Evolutionary conservation across 1,140 invertebrate species (phyloP).

Genomic region (Sycophila sp.): DNA sequence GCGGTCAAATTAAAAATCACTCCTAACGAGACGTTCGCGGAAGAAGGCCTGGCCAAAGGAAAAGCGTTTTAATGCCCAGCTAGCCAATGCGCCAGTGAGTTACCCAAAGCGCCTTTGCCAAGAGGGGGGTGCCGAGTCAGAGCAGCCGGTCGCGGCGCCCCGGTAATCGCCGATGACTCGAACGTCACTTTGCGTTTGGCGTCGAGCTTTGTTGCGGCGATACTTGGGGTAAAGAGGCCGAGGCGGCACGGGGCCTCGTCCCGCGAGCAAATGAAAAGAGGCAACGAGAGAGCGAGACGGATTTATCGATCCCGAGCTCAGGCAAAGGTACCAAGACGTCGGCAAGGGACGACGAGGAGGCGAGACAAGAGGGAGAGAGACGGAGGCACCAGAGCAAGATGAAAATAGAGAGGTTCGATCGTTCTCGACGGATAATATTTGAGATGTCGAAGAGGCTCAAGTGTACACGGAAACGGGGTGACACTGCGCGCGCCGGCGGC

Average conservation of each 20-base stretch:
- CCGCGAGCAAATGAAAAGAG: constrained; percentile 16
- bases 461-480: constrained; percentile 32
- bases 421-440: constrained; percentile 53
- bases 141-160: no score
- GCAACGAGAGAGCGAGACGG: not conserved
- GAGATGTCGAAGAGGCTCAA: constrained; percentile 50
- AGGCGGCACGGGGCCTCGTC: no score
- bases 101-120: no score
- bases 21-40: no score
- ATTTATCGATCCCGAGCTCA: constrained; percentile 15
- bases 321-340: not conserved
- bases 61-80: no score
- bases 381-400: not conserved
- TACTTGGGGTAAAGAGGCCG: not conserved
- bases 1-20: no score
- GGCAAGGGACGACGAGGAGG: not conserved
- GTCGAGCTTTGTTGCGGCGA: constrained; percentile 4
- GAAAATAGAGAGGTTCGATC: constrained; percentile 18
- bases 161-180: constrained; percentile 24
- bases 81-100: no score
- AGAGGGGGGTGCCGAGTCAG: no score
- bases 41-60: no score
- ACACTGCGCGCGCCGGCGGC: constrained; percentile 15
- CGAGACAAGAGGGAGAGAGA: not conserved
- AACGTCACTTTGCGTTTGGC: constrained; percentile 28